Evolutionary conservation across 2,797 vertebrate genomes (phyloP).

Genomic region (Pangasius sanitwongsei): DNA sequence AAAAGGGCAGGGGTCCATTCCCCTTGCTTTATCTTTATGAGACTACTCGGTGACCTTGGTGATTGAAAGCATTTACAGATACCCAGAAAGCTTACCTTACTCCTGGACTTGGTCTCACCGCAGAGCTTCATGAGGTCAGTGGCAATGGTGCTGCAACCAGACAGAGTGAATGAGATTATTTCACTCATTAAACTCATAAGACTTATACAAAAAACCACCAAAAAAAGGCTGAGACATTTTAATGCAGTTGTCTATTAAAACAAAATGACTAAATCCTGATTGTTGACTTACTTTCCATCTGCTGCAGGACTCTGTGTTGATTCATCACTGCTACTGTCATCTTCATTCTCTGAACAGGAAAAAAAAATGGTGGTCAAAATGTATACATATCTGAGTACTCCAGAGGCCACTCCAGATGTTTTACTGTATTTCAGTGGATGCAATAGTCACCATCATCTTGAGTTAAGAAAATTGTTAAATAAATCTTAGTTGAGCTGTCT

Average conservation of each 20-base stretch:
- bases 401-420: slow-evolving; percentile 13
- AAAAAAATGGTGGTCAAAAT: slow-evolving; percentile 1
- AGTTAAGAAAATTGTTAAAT: slow-evolving; percentile 1
- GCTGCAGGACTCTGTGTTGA: slow-evolving; percentile 89
- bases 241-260: background rate
- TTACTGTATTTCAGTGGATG: background rate
- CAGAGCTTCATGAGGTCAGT: slow-evolving; percentile 95
- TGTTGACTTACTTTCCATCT: slow-evolving; percentile 84
- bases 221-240: background rate
- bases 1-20: background rate
- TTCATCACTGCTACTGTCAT: slow-evolving; percentile 95
- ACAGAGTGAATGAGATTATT: background rate
- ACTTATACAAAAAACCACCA: background rate
- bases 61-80: background rate
- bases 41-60: too few species aligned
- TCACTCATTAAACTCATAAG: background rate
- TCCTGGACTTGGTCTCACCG: slow-evolving; percentile 91
- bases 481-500: slow-evolving; percentile 25
- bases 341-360: slow-evolving; percentile 82
- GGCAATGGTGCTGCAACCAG: slow-evolving; percentile 79
- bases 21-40: background rate
- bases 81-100: slow-evolving; percentile 79
- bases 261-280: too few species aligned
- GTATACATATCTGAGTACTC: background rate
- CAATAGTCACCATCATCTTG: background rate